These are phyloP conservation scores for Vannuccia rotundouncinata DNA, from an alignment of 2,888 invertebrate species.

Conservation along the genomic window DNA sequence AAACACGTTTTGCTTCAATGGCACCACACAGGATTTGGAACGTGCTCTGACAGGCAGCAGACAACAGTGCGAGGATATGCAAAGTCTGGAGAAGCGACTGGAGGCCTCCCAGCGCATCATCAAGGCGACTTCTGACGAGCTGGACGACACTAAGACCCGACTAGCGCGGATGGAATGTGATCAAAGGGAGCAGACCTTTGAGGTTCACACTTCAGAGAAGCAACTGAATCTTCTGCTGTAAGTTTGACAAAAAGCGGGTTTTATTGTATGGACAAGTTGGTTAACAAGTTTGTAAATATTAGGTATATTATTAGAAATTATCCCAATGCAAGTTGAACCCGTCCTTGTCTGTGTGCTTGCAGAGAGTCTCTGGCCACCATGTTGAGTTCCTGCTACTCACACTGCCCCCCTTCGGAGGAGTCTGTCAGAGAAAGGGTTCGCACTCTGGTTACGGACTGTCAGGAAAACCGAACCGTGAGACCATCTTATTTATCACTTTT, in stretches of 20 bases:
- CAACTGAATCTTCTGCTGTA: not conserved
- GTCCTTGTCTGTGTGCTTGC: too few species aligned
- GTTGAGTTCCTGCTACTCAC: conserved; percentile 45
- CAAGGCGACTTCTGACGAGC: conserved; percentile 46
- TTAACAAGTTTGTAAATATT: too few species aligned
- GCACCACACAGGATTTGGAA: conserved; percentile 47
- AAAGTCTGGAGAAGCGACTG: conserved; percentile 46
- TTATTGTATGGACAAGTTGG: not conserved
- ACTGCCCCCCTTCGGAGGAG: conserved; percentile 48
- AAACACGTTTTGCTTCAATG: too few species aligned
- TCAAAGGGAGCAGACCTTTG: conserved; percentile 30
- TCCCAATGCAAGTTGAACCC: too few species aligned
- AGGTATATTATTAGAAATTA: too few species aligned
- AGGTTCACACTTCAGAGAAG: not conserved
- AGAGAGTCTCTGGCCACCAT: conserved; percentile 49
- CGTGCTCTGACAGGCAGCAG: conserved; percentile 45
- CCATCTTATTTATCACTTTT: too few species aligned
- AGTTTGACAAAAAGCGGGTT: not conserved
- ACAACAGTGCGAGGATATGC: conserved; percentile 48
- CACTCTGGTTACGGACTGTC: conserved; percentile 43
- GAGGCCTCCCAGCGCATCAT: conserved; percentile 46
- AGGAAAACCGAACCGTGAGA: conserved; percentile 49
- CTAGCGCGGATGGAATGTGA: conserved; percentile 44
- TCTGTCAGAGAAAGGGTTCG: conserved; percentile 47
- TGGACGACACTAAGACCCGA: conserved; percentile 45